Conservation (phyloP, 2,888 invertebrate species). For the Tipula unca region DNA sequence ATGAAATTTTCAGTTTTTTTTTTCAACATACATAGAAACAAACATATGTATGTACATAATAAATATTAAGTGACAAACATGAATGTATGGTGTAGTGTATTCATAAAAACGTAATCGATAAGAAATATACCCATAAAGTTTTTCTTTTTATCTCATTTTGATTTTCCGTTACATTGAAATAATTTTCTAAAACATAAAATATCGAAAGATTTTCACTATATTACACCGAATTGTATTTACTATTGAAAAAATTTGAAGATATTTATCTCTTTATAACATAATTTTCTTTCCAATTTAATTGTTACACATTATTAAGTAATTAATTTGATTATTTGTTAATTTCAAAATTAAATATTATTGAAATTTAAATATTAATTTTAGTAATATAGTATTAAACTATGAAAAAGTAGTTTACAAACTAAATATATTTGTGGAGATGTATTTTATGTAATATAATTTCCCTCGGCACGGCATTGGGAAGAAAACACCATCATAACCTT, state of each 20-base stretch:
- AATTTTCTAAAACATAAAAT: neutral
- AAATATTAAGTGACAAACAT: neutral
- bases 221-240: neutral
- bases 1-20: neutral
- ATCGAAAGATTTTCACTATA: neutral
- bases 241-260: neutral
- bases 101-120: neutral
- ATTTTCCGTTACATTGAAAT: neutral
- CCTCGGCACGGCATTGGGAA: no score
- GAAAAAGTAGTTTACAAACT: no score
- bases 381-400: no score
- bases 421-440: no score
- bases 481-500: no score
- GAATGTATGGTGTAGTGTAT: neutral
- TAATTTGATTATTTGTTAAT: neutral
- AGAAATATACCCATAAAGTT: neutral
- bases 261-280: neutral
- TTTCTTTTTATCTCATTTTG: neutral
- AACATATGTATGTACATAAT: neutral
- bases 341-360: neutral
- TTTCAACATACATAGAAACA: neutral
- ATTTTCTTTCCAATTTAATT: neutral
- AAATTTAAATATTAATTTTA: no score
- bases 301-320: neutral
- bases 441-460: no score